Conservation (phyloP, 2,888 invertebrate species). For the Yponomeuta sedellus region DNA sequence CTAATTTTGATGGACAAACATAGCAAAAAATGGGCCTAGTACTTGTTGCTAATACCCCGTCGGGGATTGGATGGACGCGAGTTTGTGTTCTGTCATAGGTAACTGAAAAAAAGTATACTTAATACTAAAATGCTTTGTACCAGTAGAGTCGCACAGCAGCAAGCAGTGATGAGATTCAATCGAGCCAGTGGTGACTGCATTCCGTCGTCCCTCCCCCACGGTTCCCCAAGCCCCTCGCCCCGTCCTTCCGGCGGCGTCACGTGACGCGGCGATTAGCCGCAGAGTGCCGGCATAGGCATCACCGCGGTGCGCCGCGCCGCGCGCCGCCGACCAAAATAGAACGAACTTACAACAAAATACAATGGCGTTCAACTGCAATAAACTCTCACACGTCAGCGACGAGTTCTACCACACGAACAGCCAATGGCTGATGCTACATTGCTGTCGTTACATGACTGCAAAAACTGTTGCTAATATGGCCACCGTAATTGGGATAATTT, state of each 20-base stretch:
- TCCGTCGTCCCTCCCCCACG: conserved; percentile 51
- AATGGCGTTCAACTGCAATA: too few relatives aligned
- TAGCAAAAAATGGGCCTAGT: not conserved
- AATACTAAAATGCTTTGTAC: too few relatives aligned
- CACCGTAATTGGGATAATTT: too few relatives aligned
- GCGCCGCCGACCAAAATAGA: conserved; percentile 73
- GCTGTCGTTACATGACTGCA: too few relatives aligned
- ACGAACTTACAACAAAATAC: conserved; percentile 61
- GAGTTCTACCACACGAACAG: conserved; percentile 28
- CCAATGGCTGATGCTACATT: conserved; percentile 29
- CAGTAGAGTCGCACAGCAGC: conserved; percentile 8
- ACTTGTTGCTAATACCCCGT: too few relatives aligned
- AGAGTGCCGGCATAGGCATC: conserved; percentile 37
- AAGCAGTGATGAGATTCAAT: conserved; percentile 15
- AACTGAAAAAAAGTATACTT: too few relatives aligned
- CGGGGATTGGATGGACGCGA: too few relatives aligned
- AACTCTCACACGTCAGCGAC: conserved; percentile 48
- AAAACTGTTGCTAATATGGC: too few relatives aligned
- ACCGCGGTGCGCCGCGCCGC: conserved; percentile 7
- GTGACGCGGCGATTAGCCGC: conserved; percentile 73
- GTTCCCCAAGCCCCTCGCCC: conserved; percentile 66
- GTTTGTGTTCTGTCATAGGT: too few relatives aligned
- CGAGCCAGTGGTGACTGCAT: conserved; percentile 55
- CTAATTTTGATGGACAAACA: not conserved
- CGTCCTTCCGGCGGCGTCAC: conserved; percentile 47